phyloP scores from a whole-genome alignment of 2,888 invertebrate genomes.

The Muscina levida region DNA sequence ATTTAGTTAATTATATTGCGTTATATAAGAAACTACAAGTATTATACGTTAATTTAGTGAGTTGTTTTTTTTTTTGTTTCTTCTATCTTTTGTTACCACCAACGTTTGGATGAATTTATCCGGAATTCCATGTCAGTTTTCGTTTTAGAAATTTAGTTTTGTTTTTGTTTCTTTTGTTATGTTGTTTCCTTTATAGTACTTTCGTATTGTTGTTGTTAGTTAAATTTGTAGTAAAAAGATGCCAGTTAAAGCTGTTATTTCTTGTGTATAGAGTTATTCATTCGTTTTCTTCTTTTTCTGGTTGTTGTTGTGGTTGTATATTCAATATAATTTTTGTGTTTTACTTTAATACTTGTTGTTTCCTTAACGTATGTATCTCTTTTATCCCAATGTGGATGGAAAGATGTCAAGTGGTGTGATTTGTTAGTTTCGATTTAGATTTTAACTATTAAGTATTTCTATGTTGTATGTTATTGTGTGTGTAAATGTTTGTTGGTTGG shows the following conservation, averaged over 20 bases:
- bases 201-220: slow-evolving; percentile 29
- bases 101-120: too few relatives aligned
- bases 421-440: slow-evolving; percentile 55
- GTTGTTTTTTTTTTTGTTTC: slow-evolving; percentile 18
- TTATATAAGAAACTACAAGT: slow-evolving; percentile 64
- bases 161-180: neutral
- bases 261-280: slow-evolving; percentile 46
- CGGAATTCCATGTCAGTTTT: too few relatives aligned
- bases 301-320: slow-evolving; percentile 32
- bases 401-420: slow-evolving; percentile 16
- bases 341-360: slow-evolving; percentile 65
- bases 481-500: slow-evolving; percentile 40
- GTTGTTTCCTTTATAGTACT: too few relatives aligned
- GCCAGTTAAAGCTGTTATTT: slow-evolving; percentile 63
- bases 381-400: slow-evolving; percentile 7
- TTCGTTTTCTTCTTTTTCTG: too few relatives aligned
- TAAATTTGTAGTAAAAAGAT: slow-evolving; percentile 57
- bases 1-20: slow-evolving; percentile 46
- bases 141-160: slow-evolving; percentile 52
- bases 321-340: too few relatives aligned
- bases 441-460: slow-evolving; percentile 53
- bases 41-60: slow-evolving; percentile 51
- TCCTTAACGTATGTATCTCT: slow-evolving; percentile 46
- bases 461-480: slow-evolving; percentile 42
- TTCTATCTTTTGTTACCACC: slow-evolving; percentile 22